Base-by-base conservation (phyloP, 2,113 vertebrate genomes). In the Pseudolaguvia tuberculata region DNA sequence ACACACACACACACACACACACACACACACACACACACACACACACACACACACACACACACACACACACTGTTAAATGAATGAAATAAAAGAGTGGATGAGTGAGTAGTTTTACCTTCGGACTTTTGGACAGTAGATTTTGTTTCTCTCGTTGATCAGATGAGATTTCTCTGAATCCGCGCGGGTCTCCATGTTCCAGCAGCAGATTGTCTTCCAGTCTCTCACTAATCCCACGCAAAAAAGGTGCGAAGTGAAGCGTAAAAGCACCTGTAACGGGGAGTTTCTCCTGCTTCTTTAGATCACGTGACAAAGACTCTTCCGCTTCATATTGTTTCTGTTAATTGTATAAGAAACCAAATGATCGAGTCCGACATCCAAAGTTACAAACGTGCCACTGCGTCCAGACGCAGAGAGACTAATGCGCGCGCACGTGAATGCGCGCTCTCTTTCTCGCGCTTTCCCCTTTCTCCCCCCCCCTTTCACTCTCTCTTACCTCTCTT, bases 91-190 rank as follows among this genome's bases (percentile, higher is more conserved):
- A 4, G 39, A 42, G 39, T 42, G 1, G 7, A 35, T 2, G 25
- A 53, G 18, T 51, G 15, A 21, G 56, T 15, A 50, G 17, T 17
- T 47, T 78, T 84, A 92, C 91, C 91, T 92, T 77, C 89, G 86
- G 5, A 88, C 79, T 79, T 89, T 88, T 0, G 90, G 52, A 12
- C 88, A 91, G 79, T 92, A 92, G 83, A 85, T 91, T 70, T 87
- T 91, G 20, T 82, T 89, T 82, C 84, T 89, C 78, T 92, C 90
- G 75, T 89, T 83, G 12, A 92, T 88, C 71, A 92, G 91, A 13
- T 91, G 89, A 58, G 90, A 91, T 88, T 89, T 92, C 80, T 92
- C 91, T 25, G 90, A 89, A 77, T 86, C 88, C 42, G 79, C 81
- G 7, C 81, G 80, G 29, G 72, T 70, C 52, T 86, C 82, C 85